phyloP scores from a whole-genome alignment of 2,888 invertebrate species.

The Coelinius sp. region DNA sequence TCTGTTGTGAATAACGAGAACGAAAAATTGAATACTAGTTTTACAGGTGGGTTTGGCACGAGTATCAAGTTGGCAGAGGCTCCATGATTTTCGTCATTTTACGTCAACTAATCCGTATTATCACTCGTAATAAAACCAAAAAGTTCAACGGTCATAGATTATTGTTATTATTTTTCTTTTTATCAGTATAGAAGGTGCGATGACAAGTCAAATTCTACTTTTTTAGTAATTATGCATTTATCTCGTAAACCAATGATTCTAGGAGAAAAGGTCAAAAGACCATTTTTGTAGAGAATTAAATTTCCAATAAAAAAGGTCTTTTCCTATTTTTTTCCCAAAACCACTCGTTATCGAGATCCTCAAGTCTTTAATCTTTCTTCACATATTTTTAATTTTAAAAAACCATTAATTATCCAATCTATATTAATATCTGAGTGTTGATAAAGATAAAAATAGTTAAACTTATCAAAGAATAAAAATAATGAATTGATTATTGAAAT shows the following conservation, averaged over 20 bases:
- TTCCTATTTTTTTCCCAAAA: too few species aligned
- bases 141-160: slow-evolving; percentile 33
- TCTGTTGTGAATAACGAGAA: not conserved
- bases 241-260: too few species aligned
- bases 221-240: too few species aligned
- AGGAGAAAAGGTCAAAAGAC: too few species aligned
- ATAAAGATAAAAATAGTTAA: not conserved
- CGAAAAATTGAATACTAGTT: not conserved
- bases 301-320: too few species aligned
- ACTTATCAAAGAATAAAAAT: not conserved
- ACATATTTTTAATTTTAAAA: too few species aligned
- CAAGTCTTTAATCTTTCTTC: too few species aligned
- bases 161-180: not conserved
- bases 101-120: slow-evolving; percentile 28
- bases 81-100: slow-evolving; percentile 32
- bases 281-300: too few species aligned
- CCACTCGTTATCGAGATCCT: too few species aligned
- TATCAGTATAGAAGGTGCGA: too few species aligned
- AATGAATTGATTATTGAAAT: slow-evolving; percentile 3
- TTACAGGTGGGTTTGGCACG: slow-evolving; percentile 30
- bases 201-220: too few species aligned
- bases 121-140: slow-evolving; percentile 34
- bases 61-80: slow-evolving; percentile 24
- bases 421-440: not conserved
- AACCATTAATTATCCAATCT: not conserved